phyloP scores from a whole-genome alignment of 2,797 vertebrate species.

The Echiichthys vipera region DNA sequence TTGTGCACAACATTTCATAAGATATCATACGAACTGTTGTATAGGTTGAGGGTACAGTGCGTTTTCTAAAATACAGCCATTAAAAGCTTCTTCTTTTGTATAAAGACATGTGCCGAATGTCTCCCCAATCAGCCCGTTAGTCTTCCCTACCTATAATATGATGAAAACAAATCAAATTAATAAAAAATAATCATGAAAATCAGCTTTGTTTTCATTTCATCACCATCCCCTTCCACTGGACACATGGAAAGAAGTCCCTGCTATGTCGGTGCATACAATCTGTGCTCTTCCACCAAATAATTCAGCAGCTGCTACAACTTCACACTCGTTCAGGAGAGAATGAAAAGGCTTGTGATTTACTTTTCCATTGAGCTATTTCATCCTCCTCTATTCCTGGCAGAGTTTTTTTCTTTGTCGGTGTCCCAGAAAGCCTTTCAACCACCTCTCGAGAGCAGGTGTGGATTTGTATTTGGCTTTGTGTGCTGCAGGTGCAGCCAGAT shows the following conservation, averaged over 20 bases:
- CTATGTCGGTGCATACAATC: background rate
- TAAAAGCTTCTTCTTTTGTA: too few species aligned
- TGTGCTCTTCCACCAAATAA: background rate
- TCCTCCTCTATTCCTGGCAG: slow-evolving; percentile 11
- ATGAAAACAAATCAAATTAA: background rate
- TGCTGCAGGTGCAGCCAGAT: slow-evolving; percentile 17
- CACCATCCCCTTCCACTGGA: background rate
- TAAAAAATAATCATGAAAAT: too few species aligned
- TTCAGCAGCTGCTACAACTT: background rate
- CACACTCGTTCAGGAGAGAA: slow-evolving; percentile 6
- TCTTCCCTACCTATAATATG: background rate
- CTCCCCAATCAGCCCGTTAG: too few species aligned
- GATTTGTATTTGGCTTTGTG: slow-evolving; percentile 12
- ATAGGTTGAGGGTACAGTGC: background rate
- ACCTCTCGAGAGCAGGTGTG: slow-evolving; percentile 4
- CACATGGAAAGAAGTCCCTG: background rate
- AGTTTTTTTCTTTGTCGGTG: slow-evolving; percentile 17
- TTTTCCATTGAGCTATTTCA: slow-evolving; percentile 33
- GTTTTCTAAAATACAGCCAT: too few species aligned
- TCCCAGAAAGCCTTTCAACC: slow-evolving; percentile 6
- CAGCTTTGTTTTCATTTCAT: background rate
- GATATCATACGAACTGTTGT: too few species aligned
- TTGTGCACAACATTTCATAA: too few species aligned
- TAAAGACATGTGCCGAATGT: too few species aligned
- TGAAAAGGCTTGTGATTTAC: slow-evolving; percentile 12